Evolutionary conservation across 1,140 invertebrate species (phyloP), one percentile per base, ranked within the genome.

Genomic region (Pollicipes pollicipes): DNA sequence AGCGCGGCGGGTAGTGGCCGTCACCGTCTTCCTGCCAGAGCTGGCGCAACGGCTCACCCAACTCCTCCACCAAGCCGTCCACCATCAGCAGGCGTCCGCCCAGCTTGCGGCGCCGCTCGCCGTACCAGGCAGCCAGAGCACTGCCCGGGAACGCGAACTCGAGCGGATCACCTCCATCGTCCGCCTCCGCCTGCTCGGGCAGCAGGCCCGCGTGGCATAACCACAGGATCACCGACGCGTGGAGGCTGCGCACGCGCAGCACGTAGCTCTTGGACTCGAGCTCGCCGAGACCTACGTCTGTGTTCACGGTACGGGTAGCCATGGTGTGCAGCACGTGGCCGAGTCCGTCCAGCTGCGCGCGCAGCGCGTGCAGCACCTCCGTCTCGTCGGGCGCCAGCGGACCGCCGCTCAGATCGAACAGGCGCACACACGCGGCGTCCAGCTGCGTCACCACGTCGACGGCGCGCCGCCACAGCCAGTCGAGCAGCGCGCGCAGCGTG

Each of bases 171-270:
- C 71, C 73, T 37, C 71, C 73, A 74, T 79, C 76, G 10, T 81
- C 79, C 3, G 79, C 78, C 37, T 83, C 81, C 69, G 77, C 74
- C 30, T 80, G 77, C 77, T 92, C 91, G 0, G 91, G 91, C 58
- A 95, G 76, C 0, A 95, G 77, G 0, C 85, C 85, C 6, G 85
- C 85, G 70, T 88, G 84, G 0, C 90, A 81, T 75, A 93, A 87
- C 90, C 90, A 94, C 28, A 89, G 83, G 0, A 93, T 81, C n/a
- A 91, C 85, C 76, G 88, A 84, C 71, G 91, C 85, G 80, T 93
- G 90, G 26, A 87, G 81, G 0, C 85, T 81, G 1, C 92, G 83
- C 27, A 88, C 83, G 69, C 83, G 80, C 1, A 93, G 79, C 0
- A 86, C 85, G 24, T 82, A 82, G 67, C 82, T 79, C 73, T 87